Base-by-base conservation (phyloP, 2,888 invertebrate genomes). In the Byasa hedistus region DNA sequence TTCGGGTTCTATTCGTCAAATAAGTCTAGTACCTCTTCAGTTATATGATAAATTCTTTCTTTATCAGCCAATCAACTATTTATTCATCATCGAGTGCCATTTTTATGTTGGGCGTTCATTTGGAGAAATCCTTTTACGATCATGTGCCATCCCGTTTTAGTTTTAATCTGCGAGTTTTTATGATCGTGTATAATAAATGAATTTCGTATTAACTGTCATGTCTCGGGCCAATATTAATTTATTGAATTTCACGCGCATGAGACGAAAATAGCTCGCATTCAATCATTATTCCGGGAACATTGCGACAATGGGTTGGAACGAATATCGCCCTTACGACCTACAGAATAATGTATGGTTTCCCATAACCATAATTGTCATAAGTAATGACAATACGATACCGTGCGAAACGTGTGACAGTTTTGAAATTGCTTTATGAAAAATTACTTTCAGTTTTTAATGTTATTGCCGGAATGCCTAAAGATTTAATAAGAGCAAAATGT, bases 401-500 rank as follows among this genome's bases (percentile, higher is more conserved):
- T 73, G 75, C 75, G 70, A 61, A 74, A 73, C 78, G 74, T 80
- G 77, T 79, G 84, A 83, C 83, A 83, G 80, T 79, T 80, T 76
- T 73, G 70, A 80, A 81, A 83, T 83, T 79, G 77, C 77, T 65
- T 71, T 71, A 72, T 80, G 82, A 83, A 80, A 80, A 82, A 84
- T 83, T 79, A 76, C 76, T 73, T 73, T 75, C 54, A 7, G 32
- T 32, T 32, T 32, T 32, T 32, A 32, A 32, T 32, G 32, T 32
- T 32, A 32, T 32, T 32, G 32, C 10, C 32, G 32, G 32, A 32
- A 54, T 36, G n/a, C 24, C 56, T 44, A 19, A 54, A 32, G 8
- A 32, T 32, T 32, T 32, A 32, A 32, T 10, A 32, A 10, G 8
- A 32, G 8, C 32, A 32, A 32, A 7, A 32, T 32, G 7, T 32